Conservation (phyloP, 1,140 invertebrate genomes). For the Trichogramma pretiosum region DNA sequence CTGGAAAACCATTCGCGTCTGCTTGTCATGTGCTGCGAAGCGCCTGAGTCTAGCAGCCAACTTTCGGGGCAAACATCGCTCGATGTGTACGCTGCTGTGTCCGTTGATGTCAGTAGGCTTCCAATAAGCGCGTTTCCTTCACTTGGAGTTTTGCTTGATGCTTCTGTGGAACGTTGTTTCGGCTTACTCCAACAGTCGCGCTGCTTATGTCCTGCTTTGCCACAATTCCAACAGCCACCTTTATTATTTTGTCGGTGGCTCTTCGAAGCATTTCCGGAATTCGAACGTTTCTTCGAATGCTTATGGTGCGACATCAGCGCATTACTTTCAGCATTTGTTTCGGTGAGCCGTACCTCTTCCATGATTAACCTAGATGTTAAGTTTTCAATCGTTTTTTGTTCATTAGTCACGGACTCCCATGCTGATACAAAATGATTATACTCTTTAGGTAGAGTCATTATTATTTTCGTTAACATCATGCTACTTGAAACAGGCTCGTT, state of each 20-base stretch:
- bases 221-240: conserved; percentile 12
- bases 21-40: conserved; percentile 21
- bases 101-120: conserved; percentile 1
- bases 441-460: conserved; percentile 25
- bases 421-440: conserved; percentile 26
- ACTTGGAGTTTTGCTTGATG: conserved; percentile 4
- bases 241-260: background rate
- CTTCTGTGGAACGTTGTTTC: background rate
- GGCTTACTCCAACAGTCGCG: conserved; percentile 4
- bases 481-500: conserved; percentile 23
- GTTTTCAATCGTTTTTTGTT: conserved; percentile 1
- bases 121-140: conserved; percentile 3
- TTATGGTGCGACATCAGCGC: background rate
- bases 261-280: no score
- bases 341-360: conserved; percentile 7
- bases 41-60: conserved; percentile 21
- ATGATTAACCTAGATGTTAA: conserved; percentile 6
- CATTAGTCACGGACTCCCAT: conserved; percentile 21
- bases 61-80: background rate
- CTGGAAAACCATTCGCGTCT: conserved; percentile 18
- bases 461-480: conserved; percentile 29
- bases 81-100: no score
- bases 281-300: no score
- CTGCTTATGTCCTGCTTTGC: conserved; percentile 10
- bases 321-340: conserved; percentile 8